Evolutionary conservation across 2,888 invertebrate species (phyloP).

Genomic region (Nesidiocoris tenuis): DNA sequence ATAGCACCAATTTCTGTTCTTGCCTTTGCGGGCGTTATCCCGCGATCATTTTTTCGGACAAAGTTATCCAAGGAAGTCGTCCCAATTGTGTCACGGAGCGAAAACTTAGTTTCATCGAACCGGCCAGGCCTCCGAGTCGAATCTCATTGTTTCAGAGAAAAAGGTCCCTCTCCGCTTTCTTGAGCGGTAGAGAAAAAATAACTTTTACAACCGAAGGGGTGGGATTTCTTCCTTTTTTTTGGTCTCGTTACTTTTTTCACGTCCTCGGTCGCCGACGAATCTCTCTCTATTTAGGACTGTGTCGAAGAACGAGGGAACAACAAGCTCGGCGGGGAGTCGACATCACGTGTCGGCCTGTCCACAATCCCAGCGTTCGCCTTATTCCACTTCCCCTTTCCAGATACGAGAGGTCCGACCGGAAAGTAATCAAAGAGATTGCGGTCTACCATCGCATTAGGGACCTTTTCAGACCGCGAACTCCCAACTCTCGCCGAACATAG

Average conservation of each 20-base stretch:
- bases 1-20: too few relatives aligned
- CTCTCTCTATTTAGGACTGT: not conserved
- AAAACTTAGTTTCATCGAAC: not conserved
- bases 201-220: not conserved
- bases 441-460: constrained; percentile 33
- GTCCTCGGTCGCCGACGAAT: not conserved
- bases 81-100: not conserved
- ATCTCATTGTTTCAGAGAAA: not conserved
- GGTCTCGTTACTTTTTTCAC: constrained; percentile 35
- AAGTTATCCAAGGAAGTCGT: not conserved
- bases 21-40: too few relatives aligned
- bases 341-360: not conserved
- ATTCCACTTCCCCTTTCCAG: not conserved
- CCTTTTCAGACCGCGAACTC: constrained; percentile 1
- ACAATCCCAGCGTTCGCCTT: not conserved
- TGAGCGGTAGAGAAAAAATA: not conserved
- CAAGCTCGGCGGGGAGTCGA: not conserved
- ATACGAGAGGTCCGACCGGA: not conserved
- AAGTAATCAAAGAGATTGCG: constrained; percentile 38
- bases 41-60: too few relatives aligned
- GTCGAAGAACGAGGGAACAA: not conserved
- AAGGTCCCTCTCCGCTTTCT: not conserved
- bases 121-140: not conserved
- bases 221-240: constrained; percentile 9
- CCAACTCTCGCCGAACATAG: not conserved